These are phyloP conservation scores for Phoxinus phoxinus DNA, from an alignment of 2,113 vertebrate species.

Conservation along the genomic window DNA sequence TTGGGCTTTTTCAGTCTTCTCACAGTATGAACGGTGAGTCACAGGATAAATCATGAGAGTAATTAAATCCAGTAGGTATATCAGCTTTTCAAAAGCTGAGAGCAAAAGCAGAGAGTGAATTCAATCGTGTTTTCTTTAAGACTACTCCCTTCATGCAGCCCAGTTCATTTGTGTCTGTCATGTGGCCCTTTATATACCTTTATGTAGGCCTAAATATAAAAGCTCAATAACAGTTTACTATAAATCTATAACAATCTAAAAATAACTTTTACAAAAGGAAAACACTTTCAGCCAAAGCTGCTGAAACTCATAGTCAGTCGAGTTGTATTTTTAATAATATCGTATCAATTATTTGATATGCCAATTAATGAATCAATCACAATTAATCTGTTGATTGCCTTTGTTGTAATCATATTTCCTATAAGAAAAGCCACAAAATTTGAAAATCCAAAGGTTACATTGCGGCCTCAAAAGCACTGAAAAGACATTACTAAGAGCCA, in stretches of 20 bases:
- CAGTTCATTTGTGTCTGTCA: not conserved
- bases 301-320: not conserved
- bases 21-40: slow-evolving; percentile 17
- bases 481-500: not conserved
- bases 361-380: not conserved
- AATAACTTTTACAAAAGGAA: not conserved
- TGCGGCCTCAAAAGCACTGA: not conserved
- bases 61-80: slow-evolving; percentile 24
- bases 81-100: slow-evolving; percentile 16
- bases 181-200: not conserved
- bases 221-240: too few relatives aligned
- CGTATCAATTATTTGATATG: not conserved
- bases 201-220: not conserved
- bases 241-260: not conserved
- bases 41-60: slow-evolving; percentile 24
- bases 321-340: not conserved
- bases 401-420: not conserved
- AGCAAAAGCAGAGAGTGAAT: not conserved
- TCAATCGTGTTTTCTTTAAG: not conserved
- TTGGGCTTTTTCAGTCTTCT: slow-evolving; percentile 8
- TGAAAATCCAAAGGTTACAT: not conserved
- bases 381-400: not conserved
- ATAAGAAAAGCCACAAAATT: not conserved
- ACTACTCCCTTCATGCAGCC: not conserved
- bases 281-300: not conserved